Evolutionary conservation across 2,888 invertebrate genomes (phyloP).

Genomic region (Campopleginae sp.): DNA sequence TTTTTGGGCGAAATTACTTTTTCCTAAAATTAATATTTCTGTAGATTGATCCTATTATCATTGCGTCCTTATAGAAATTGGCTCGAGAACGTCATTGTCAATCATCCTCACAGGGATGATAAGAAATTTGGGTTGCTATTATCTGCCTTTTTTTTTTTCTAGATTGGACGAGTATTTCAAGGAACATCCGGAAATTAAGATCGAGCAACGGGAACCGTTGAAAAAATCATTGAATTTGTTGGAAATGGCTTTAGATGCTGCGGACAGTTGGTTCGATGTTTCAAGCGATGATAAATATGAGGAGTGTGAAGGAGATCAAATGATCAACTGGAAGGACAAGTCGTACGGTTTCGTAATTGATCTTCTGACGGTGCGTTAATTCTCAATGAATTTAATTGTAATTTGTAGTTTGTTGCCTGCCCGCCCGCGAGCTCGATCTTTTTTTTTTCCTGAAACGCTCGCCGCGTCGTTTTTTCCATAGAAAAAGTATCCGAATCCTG

Average conservation of each 20-base stretch:
- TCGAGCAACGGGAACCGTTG: constrained; percentile 60
- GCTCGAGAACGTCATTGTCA: background rate
- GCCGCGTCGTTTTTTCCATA: constrained; percentile 50
- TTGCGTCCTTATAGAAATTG: background rate
- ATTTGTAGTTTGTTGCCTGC: background rate
- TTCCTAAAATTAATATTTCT: background rate
- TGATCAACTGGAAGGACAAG: constrained; percentile 76
- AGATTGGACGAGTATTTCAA: constrained; percentile 69
- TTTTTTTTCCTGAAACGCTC: background rate
- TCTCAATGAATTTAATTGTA: background rate
- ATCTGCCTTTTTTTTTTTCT: background rate
- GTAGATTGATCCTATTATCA: background rate
- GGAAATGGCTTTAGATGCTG: constrained; percentile 45
- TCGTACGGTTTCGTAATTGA: constrained; percentile 75
- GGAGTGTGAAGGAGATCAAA: constrained; percentile 67
- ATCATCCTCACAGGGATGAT: constrained; percentile 2
- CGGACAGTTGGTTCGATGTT: constrained; percentile 65
- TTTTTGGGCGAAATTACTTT: no score
- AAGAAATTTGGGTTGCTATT: background rate
- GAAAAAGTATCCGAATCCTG: constrained; percentile 78
- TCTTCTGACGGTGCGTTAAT: constrained; percentile 75
- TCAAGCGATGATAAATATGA: constrained; percentile 40
- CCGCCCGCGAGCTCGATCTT: background rate
- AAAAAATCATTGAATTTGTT: constrained; percentile 59
- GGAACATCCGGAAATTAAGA: constrained; percentile 63